A percentile compares a stretch with the other conserved stretches of the same genome.
These are phyloP conservation scores for Mnemiopsis leidyi DNA, from an alignment of 37 sponge, comb jelly and placozoan genomes.

Conservation along the genomic window DNA sequence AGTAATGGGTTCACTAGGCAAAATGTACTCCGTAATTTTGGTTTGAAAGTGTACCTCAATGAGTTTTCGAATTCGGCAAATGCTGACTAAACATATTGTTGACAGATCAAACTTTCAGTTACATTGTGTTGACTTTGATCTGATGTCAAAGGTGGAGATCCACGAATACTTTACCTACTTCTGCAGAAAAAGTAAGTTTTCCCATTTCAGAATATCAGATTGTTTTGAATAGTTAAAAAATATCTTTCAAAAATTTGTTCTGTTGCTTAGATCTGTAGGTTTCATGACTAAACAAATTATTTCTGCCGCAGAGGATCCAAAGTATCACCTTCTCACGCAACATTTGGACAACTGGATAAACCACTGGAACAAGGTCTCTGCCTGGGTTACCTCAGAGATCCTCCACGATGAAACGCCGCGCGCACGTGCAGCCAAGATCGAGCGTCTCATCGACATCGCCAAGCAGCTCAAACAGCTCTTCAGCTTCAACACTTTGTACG, in stretches of 20 bases:
- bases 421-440: slow-evolving; percentile 33
- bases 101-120: not conserved
- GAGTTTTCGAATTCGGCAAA: too few relatives aligned
- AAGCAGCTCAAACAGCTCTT: slow-evolving; percentile 54
- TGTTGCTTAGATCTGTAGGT: too few relatives aligned
- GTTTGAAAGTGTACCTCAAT: too few relatives aligned
- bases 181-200: slow-evolving; percentile 55
- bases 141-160: slow-evolving; percentile 40
- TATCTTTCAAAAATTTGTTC: too few relatives aligned
- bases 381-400: slow-evolving; percentile 57
- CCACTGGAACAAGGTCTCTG: slow-evolving; percentile 46
- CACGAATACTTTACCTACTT: slow-evolving; percentile 61
- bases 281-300: too few relatives aligned
- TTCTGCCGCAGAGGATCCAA: slow-evolving; percentile 23
- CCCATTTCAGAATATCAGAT: not conserved
- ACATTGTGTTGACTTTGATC: slow-evolving; percentile 50
- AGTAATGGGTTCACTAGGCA: too few relatives aligned
- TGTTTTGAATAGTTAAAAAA: too few relatives aligned
- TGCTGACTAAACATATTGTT: too few relatives aligned
- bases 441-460: slow-evolving; percentile 26
- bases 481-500: slow-evolving; percentile 61
- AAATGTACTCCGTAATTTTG: too few relatives aligned
- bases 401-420: slow-evolving; percentile 53
- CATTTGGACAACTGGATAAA: slow-evolving; percentile 60
- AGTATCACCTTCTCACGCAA: slow-evolving; percentile 46